Base-by-base conservation (phyloP, 2,888 invertebrate species). In the Caenorhabditis afra region DNA sequence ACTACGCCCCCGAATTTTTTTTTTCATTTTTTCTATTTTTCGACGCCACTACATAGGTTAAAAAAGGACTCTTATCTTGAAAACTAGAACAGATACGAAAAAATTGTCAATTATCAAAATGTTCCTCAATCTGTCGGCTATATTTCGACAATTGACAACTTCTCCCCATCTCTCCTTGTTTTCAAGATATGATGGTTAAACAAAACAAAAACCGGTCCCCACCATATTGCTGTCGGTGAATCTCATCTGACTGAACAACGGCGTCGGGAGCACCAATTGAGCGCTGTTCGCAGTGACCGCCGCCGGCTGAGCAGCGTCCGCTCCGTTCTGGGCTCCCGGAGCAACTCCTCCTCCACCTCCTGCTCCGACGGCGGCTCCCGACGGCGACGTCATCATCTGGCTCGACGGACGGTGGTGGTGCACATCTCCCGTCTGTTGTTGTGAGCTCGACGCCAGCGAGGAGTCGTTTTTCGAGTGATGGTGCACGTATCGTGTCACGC, bases 181-280 rank as follows among this genome's bases (percentile, higher is more conserved):
- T 41, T 41, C 41, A 41, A 41, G 11, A 41, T 8, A 41, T 8
- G 11, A n/a, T 29, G 41, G 3, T 7, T 18, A 35, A 22, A 53
- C 23, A 53, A 14, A 29, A 18, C 16, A 39, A 59, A 18, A 18
- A 59, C 20, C 1, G 16, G 35, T 11, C 55, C 67, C n/a, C 1
- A 82, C 82, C 77, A 78, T 62, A 41, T 83, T 75, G 1, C 79
- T 78, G 5, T 66, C 70, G 49, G 67, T 61, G 55, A 83, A 83
- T 47, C 65, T 39, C 75, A 78, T 75, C 59, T 83, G 79, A 57
- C 55, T 74, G 68, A 80, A 83, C 2, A 83, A 55, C 8, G 78
- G 73, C 12, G 39, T 65, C n/a, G 79, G 68, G 5, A 70, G 50
- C n/a, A 57, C 52, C 3, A 73, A 4, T 18, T 73, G 67, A 0